Percentiles rank a stretch among this genome's conserved stretches.
Evolutionary conservation across 2,113 vertebrate genomes (phyloP).

Genomic region (Polyodon spathula): DNA sequence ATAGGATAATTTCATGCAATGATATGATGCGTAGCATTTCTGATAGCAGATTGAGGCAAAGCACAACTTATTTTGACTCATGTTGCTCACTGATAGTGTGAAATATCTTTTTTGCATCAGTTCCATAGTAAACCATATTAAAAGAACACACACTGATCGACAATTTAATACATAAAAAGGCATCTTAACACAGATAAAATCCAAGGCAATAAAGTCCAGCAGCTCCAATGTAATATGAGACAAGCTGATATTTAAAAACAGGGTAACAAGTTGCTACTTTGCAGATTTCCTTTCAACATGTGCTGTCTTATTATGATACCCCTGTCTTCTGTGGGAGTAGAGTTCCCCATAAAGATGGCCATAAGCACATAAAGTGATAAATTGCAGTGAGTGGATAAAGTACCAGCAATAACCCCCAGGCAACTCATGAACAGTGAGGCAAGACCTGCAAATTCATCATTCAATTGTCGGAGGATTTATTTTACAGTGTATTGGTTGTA

Average conservation of each 20-base stretch:
- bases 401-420: conserved; percentile 64
- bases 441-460: conserved; percentile 54
- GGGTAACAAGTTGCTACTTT: conserved; percentile 34
- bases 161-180: no score
- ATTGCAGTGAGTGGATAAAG: conserved; percentile 53
- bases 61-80: no score
- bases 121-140: no score
- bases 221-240: no score
- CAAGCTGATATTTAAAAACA: neutral
- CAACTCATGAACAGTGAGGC: conserved; percentile 40
- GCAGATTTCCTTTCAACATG: neutral
- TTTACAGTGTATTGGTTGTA: conserved; percentile 52
- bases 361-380: conserved; percentile 49
- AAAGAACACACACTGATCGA: no score
- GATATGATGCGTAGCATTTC: no score
- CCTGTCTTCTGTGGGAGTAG: neutral
- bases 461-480: conserved; percentile 60
- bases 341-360: conserved; percentile 28
- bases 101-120: no score
- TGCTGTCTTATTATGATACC: neutral
- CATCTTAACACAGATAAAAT: no score
- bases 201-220: neutral
- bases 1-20: no score
- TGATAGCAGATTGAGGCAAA: no score
- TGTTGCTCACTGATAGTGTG: no score